Conservation (phyloP, 1,140 invertebrate species). For the Solenopsis invicta region DNA sequence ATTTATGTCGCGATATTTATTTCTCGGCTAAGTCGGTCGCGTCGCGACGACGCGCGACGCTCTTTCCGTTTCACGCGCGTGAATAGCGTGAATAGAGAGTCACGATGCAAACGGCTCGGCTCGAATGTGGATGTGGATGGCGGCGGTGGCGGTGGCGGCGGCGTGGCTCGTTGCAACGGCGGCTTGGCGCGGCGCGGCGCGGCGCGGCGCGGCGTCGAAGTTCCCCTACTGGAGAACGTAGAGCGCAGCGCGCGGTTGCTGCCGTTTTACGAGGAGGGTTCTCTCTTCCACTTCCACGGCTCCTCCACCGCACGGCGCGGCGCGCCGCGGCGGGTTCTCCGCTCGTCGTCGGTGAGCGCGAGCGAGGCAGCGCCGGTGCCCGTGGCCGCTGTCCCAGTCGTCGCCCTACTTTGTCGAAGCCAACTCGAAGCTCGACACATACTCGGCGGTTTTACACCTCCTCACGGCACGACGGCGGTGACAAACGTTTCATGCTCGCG, state of each 20-base stretch:
- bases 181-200: slow-evolving; percentile 47
- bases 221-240: slow-evolving; percentile 81
- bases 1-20: neutral
- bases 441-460: slow-evolving; percentile 77
- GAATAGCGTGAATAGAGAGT: slow-evolving; percentile 26
- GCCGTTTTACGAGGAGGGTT: slow-evolving; percentile 82
- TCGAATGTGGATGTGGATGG: slow-evolving; percentile 22
- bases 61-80: neutral
- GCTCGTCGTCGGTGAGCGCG: slow-evolving; percentile 82
- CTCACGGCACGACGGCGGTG: slow-evolving; percentile 69
- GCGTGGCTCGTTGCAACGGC: slow-evolving; percentile 63
- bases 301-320: slow-evolving; percentile 80
- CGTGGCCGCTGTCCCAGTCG: slow-evolving; percentile 85
- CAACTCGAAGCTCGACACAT: slow-evolving; percentile 83
- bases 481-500: slow-evolving; percentile 66
- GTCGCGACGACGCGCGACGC: neutral
- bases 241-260: slow-evolving; percentile 74
- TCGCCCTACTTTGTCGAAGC: slow-evolving; percentile 87
- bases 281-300: slow-evolving; percentile 84
- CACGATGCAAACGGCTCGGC: slow-evolving; percentile 16
- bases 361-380: slow-evolving; percentile 82
- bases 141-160: slow-evolving; percentile 36
- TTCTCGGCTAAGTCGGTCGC: neutral
- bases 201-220: slow-evolving; percentile 65
- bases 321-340: slow-evolving; percentile 71